Evolutionary conservation across 2,113 vertebrate species (phyloP).

Genomic region (Agelaius tricolor): DNA sequence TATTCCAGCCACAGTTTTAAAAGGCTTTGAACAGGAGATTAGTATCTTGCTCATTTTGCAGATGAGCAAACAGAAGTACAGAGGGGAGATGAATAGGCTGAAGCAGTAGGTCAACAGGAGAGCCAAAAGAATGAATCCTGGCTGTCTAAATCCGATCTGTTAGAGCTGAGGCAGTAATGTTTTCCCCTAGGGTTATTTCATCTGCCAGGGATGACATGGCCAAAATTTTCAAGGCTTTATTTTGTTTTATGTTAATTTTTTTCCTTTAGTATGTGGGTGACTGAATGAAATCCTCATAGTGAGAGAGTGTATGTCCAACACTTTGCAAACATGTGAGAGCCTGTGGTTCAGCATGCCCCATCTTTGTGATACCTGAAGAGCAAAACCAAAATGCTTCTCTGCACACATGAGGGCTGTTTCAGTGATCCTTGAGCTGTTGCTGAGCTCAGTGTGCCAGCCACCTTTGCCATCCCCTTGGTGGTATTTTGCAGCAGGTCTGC

Average conservation of each 20-base stretch:
- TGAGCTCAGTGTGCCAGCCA: accelerated
- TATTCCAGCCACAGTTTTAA: constrained; percentile 33
- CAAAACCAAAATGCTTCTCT: not conserved
- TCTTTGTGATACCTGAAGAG: not conserved
- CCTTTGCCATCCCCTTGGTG: not conserved
- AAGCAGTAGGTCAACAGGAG: constrained; percentile 56
- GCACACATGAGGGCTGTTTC: accelerated
- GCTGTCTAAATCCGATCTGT: not conserved
- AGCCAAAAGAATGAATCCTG: constrained; percentile 3
- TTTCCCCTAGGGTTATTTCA: constrained; percentile 30
- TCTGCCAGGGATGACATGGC: not conserved
- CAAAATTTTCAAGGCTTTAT: not conserved
- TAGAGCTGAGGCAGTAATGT: not conserved
- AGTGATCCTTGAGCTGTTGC: not conserved
- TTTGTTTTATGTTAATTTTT: not conserved
- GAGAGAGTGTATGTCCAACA: accelerated
- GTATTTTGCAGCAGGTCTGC: not conserved
- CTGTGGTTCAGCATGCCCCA: accelerated
- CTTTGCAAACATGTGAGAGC: accelerated
- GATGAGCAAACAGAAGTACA: constrained; percentile 61
- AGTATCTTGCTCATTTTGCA: constrained; percentile 65
- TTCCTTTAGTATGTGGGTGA: not conserved
- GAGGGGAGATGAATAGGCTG: constrained; percentile 38
- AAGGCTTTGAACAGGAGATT: constrained; percentile 60
- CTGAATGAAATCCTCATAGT: not conserved